These are phyloP conservation scores for Sebastes elongatus DNA, from an alignment of 2,797 vertebrate genomes.

Conservation along the genomic window DNA sequence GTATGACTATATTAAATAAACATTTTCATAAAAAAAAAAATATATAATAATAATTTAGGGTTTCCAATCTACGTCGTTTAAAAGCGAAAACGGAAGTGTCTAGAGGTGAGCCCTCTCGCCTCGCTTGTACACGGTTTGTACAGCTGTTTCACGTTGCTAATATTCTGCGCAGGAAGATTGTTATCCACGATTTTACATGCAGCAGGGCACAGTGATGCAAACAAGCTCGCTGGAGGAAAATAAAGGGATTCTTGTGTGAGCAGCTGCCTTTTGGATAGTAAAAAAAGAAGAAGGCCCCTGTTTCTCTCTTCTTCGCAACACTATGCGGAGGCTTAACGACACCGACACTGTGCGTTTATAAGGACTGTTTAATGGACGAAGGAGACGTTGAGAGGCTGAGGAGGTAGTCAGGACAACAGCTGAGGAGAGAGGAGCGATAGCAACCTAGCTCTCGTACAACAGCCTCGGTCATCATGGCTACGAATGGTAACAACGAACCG, in stretches of 20 bases:
- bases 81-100: conserved; percentile 35
- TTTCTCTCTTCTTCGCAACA: conserved; percentile 6
- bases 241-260: conserved; percentile 17
- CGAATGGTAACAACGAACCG: conserved; percentile 81
- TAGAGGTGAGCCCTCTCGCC: neutral
- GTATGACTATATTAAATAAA: neutral
- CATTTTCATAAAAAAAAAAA: neutral
- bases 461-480: conserved; percentile 84
- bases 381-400: conserved; percentile 56
- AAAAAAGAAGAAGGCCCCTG: conserved; percentile 9
- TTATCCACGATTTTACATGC: conserved; percentile 3
- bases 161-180: conserved; percentile 49
- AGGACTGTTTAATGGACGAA: conserved; percentile 59
- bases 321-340: conserved; percentile 34
- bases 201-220: conserved; percentile 41
- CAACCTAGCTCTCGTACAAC: conserved; percentile 51
- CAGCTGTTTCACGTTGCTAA: conserved; percentile 69
- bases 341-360: conserved; percentile 23
- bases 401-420: conserved; percentile 49
- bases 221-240: conserved; percentile 20
- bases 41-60: too few species aligned
- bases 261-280: neutral
- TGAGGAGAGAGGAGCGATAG: conserved; percentile 47
- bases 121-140: neutral
- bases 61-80: too few species aligned